Base-by-base conservation (phyloP, 1,140 invertebrate genomes). In the Ceratosolen solmsi region DNA sequence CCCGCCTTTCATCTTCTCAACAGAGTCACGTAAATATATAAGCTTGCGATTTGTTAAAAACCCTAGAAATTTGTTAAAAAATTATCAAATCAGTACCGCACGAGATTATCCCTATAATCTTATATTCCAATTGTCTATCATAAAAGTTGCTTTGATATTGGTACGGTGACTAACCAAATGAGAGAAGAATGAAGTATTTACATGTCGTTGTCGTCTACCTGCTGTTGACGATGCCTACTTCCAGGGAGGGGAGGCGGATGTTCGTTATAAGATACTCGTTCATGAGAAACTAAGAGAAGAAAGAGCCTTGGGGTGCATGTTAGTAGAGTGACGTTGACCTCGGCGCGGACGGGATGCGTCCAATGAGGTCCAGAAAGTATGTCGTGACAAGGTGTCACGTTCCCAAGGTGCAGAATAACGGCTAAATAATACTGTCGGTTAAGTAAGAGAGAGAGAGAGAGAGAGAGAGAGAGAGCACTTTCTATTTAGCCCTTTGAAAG, bases 211-310 rank as follows among this genome's bases (percentile, higher is more conserved):
- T n/a, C n/a, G n/a, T n/a, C n/a, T n/a, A n/a, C n/a, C n/a, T n/a
- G n/a, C n/a, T n/a, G n/a, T n/a, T n/a, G n/a, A n/a, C n/a, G n/a
- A n/a, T n/a, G n/a, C n/a, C n/a, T n/a, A n/a, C n/a, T n/a, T n/a
- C n/a, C n/a, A 20, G 38, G 41, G 46, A 41, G 17, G 4, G 71
- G 4, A 20, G n/a, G 46, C 41, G n/a, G 38, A 22, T 65, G 27
- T 82, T 82, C 73, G 77, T 71, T 82, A 82, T 46, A 82, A 77
- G 51, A 77, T 82, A 65, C 27, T 71, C 65, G 77, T 41, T 60
- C 73, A n/a, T 54, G 36, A 9, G 33, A 7, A 41, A 13, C 51
- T 54, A 8, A 38, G 49, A 80, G 71, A 15, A 80, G 33, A 58
- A 60, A 36, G n/a, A 41, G 33, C 73, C 30, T 75, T 17, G 30